Evolutionary conservation across 2,888 invertebrate genomes (phyloP).

Genomic region (Chironomus riparius): DNA sequence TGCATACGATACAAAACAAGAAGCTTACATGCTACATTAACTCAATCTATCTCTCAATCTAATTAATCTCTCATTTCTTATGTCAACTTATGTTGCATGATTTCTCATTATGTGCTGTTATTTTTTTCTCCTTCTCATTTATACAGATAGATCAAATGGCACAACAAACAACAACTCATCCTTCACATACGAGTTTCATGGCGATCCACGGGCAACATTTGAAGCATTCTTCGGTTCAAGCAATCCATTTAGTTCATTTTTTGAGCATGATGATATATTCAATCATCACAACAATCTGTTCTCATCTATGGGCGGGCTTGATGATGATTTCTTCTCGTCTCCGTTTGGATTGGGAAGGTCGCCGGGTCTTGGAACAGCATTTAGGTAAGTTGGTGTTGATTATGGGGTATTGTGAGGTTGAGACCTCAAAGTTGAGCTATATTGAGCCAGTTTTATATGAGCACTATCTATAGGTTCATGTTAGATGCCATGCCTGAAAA

Average conservation of each 20-base stretch:
- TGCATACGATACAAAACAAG: too few species aligned
- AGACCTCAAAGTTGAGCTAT: too few species aligned
- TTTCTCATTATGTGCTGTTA: background rate
- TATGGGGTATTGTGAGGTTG: too few species aligned
- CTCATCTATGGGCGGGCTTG: constrained; percentile 63
- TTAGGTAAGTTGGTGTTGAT: constrained; percentile 37
- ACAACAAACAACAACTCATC: constrained; percentile 53
- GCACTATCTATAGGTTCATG: too few species aligned
- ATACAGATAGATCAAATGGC: constrained; percentile 33
- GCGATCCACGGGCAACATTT: constrained; percentile 94
- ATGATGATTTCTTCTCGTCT: constrained; percentile 72
- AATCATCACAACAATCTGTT: constrained; percentile 52
- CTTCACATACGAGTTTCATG: constrained; percentile 84
- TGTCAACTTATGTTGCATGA: background rate
- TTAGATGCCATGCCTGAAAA: too few species aligned
- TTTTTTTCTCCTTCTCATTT: background rate
- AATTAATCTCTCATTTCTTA: background rate
- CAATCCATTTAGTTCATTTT: constrained; percentile 88
- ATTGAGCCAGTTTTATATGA: too few species aligned
- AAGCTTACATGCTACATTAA: too few species aligned
- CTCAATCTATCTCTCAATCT: too few species aligned
- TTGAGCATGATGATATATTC: constrained; percentile 56
- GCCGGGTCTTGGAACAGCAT: constrained; percentile 56
- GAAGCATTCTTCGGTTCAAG: constrained; percentile 95
- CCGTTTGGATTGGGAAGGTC: constrained; percentile 61